Conservation (phyloP, 2,888 invertebrate genomes). For the Drosophila tripunctata region DNA sequence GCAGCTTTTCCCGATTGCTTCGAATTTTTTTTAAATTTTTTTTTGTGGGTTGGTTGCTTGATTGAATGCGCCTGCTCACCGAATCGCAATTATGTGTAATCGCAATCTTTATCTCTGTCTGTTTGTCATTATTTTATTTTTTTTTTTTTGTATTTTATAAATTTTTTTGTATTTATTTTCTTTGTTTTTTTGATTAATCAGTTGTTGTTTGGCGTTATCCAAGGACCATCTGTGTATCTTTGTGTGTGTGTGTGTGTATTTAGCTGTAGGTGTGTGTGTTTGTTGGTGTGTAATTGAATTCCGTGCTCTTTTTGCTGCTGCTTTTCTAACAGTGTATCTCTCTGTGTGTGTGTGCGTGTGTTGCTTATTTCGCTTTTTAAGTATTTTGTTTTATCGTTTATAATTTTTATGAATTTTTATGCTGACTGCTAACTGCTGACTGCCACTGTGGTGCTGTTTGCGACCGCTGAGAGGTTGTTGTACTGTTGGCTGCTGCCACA, state of each 20-base stretch:
- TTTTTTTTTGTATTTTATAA: not conserved
- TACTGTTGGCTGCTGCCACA: conserved; percentile 19
- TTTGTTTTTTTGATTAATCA: not conserved
- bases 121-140: conserved; percentile 25
- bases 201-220: conserved; percentile 22
- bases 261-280: not conserved
- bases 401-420: conserved; percentile 1
- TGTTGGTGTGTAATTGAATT: conserved; percentile 35
- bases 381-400: conserved; percentile 7
- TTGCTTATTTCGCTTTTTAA: conserved; percentile 3
- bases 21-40: no score
- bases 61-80: conserved; percentile 60
- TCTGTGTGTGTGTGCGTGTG: not conserved
- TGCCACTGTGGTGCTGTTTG: conserved; percentile 32
- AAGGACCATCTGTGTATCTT: conserved; percentile 29
- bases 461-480: conserved; percentile 50
- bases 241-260: not conserved
- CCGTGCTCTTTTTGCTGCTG: conserved; percentile 14
- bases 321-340: not conserved
- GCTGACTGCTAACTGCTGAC: conserved; percentile 36
- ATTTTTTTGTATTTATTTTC: not conserved
- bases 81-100: conserved; percentile 57
- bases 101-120: conserved; percentile 45
- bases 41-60: conserved; percentile 37
- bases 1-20: conserved; percentile 47